These are phyloP conservation scores for Hydractinia symbiolongicarpus DNA, from an alignment of 30 jellyfish, hydroid and myxozoan species.

Conservation along the genomic window DNA sequence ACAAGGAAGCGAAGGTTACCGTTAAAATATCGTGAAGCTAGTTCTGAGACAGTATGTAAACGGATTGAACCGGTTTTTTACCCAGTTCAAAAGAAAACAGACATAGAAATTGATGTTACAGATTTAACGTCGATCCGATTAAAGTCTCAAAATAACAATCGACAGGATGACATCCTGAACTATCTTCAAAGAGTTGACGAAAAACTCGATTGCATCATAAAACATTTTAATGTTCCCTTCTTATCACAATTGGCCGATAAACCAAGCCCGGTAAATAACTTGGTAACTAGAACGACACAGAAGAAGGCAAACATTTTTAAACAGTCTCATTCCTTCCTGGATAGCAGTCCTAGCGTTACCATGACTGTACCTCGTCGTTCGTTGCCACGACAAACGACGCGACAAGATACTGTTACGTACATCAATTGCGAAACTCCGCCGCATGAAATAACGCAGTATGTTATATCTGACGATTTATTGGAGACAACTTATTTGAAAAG, in stretches of 20 bases:
- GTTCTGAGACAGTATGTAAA: background rate
- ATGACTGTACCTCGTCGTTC: constrained; percentile 2
- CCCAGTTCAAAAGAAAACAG: background rate
- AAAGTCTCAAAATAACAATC: background rate
- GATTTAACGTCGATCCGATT: constrained; percentile 1
- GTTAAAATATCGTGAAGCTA: background rate
- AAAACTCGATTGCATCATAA: constrained; percentile 68
- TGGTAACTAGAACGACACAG: background rate
- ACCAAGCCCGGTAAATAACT: background rate
- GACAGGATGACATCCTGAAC: background rate
- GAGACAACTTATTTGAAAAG: constrained; percentile 49
- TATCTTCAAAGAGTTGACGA: constrained; percentile 45
- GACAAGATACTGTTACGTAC: background rate
- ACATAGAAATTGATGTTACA: constrained; percentile 5
- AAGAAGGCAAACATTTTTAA: background rate
- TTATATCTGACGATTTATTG: constrained; percentile 44
- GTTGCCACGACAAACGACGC: background rate
- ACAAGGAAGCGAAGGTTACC: constrained; percentile 4
- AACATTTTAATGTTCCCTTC: constrained; percentile 82
- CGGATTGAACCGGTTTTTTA: background rate
- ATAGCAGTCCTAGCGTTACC: background rate
- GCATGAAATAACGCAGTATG: constrained; percentile 14
- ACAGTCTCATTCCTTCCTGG: background rate
- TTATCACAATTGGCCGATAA: constrained; percentile 9
- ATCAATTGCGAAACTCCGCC: constrained; percentile 23